Base-by-base conservation (phyloP, 2,888 invertebrate genomes). In the Cheilosia impressa region DNA sequence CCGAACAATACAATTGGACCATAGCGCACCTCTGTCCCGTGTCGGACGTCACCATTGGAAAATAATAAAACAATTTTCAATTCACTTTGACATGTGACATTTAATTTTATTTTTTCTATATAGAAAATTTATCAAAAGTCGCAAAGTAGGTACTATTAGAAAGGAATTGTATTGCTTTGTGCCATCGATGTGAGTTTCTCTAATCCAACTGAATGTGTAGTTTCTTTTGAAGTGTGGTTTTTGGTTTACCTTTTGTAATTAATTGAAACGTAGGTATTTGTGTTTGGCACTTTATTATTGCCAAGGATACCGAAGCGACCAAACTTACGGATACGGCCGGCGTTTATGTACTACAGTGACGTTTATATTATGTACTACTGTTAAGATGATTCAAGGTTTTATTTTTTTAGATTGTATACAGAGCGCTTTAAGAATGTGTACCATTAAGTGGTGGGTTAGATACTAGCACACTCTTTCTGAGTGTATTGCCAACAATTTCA, bases 1-100 rank as follows among this genome's bases (percentile, higher is more conserved):
- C 88, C 3, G 88, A 83, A 53, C 88, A 88, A 63, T 83, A 88
- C 38, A 87, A 50, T 50, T 87, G 63, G 50, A 77, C 87, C 84
- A 82, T 85, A 15, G 80, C 55, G 57, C 88, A 82, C 31, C 53
- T 73, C 22, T 53, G 65, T 68, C 43, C 53, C 13, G 75, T 31
- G 57, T 45, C 17, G 34, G 58, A 68, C 7, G 43, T 41, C 24
- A 69, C 47, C 76, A 77, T 78, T 24, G 6, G 22, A 45, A 53
- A 52, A 22, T 19, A 38, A 58, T 22, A 58, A 17, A 34, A 52
- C 47, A 41, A 43, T 60, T 19, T 53, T 77, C 34, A 55, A 69
- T 38, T 62, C 47, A 62, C 47, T 71, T 50, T 84, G 53, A 69
- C 78, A 57, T 63, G 17, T 55, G 65, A 57, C 55, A 57, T 52